Base-by-base conservation (phyloP, 2,797 vertebrate species). In the Crocidura indochinensis region DNA sequence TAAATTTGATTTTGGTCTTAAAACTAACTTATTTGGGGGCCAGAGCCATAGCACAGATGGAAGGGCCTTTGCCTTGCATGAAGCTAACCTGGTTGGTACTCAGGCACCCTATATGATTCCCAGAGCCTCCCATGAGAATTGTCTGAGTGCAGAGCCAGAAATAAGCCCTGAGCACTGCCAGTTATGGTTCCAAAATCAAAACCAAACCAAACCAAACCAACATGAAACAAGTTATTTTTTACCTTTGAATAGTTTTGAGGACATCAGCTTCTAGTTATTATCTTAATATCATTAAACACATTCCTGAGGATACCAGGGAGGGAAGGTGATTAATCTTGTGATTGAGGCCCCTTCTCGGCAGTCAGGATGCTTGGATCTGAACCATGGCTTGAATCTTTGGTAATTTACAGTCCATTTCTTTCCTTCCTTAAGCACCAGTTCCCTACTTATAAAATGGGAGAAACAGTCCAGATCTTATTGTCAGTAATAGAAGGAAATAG, bases 171-270 rank as follows among this genome's bases (percentile, higher is more conserved):
- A 5, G 38, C 38, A 38, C 38, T 38, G 38, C 38, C 38, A 38
- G 5, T 38, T 38, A 38, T 38, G 38, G 38, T 38, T 38, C 38
- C 38, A 38, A 38, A 38, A 38, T 5, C 38, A 38, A 38, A 38
- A 38, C 38, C 38, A 38, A 38, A 38, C 38, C 38, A 38, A 38
- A 38, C 38, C 38, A 38, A 38, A 38, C 38, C 38, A 38, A 38
- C 38, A 38, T 38, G 5, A 38, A 38, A 38, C 38, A 38, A 38
- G 38, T 38, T 38, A 38, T 38, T 81, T 85, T 94, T 90, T 72
- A 91, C 60, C 91, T 38, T 31, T 88, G 56, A 84, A 78, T 78
- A 29, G 10, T 56, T 94, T 83, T 88, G 80, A 95, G 85, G 78
- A 38, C 80, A 88, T 80, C 20, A 88, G 6, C 67, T 60, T 90